These are phyloP conservation scores for Thumatha senex DNA, from an alignment of 2,888 invertebrate genomes.

Conservation along the genomic window DNA sequence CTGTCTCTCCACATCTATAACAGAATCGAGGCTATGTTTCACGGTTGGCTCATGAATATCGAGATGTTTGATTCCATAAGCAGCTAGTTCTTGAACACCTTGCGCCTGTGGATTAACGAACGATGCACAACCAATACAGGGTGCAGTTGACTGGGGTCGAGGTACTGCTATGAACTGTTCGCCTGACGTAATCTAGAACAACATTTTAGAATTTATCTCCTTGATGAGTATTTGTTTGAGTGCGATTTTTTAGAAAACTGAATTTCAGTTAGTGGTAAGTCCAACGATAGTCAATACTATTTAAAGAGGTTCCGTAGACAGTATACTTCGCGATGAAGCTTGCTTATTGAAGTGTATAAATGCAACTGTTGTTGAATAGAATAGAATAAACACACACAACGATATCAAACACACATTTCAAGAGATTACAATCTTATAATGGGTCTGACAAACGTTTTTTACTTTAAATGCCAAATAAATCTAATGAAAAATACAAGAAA, in stretches of 20 bases:
- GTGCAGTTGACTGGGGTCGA: constrained; percentile 48
- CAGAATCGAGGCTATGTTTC: constrained; percentile 66
- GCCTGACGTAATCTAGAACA: constrained; percentile 69
- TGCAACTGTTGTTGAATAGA: no score
- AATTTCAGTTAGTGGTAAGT: no score
- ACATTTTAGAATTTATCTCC: not conserved
- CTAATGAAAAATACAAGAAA: no score
- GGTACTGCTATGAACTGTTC: constrained; percentile 80
- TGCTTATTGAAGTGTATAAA: no score
- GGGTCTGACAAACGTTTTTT: no score
- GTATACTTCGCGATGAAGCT: no score
- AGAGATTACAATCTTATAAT: no score
- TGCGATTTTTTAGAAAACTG: not conserved
- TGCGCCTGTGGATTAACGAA: constrained; percentile 76
- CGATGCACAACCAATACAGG: constrained; percentile 79
- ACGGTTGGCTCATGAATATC: constrained; percentile 58
- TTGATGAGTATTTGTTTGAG: not conserved
- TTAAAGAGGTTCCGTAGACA: no score
- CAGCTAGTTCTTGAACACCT: constrained; percentile 76
- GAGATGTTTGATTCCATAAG: constrained; percentile 75
- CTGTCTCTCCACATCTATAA: constrained; percentile 81
- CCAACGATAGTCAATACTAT: no score
- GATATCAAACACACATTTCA: no score
- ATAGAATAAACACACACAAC: no score
- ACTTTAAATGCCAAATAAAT: no score